Conservation (phyloP, 2,888 invertebrate species). For the Noctua janthina region DNA sequence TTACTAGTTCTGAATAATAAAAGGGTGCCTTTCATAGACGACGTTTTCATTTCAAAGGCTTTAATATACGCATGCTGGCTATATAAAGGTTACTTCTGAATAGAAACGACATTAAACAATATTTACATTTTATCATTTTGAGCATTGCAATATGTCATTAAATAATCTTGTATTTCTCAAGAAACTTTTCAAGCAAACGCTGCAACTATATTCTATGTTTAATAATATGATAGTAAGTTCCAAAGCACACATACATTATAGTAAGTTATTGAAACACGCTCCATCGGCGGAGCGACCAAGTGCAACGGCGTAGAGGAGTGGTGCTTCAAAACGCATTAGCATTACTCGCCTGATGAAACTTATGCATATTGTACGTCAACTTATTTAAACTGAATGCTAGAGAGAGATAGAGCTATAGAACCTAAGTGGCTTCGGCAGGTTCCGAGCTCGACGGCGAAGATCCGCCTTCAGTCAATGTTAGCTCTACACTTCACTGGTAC, state of each 20-base stretch:
- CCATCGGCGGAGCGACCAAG: conserved; percentile 74
- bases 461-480: conserved; percentile 76
- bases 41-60: neutral
- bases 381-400: conserved; percentile 70
- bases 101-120: neutral
- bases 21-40: neutral
- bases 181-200: conserved; percentile 6
- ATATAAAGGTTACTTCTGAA: conserved; percentile 7
- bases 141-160: conserved; percentile 3
- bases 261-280: conserved; percentile 75
- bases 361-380: conserved; percentile 71
- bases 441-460: conserved; percentile 55
- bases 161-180: conserved; percentile 19
- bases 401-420: conserved; percentile 63
- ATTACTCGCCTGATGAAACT: conserved; percentile 78
- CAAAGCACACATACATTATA: conserved; percentile 50
- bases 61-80: neutral
- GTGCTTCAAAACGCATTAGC: conserved; percentile 83
- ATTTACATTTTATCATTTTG: neutral
- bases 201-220: conserved; percentile 18
- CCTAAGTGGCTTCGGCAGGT: conserved; percentile 62
- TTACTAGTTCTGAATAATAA: conserved; percentile 1
- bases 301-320: conserved; percentile 75
- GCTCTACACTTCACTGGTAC: conserved; percentile 77
- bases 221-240: conserved; percentile 42